Evolutionary conservation across 2,888 invertebrate genomes (phyloP).

Genomic region (Barypeithes pellucidus): DNA sequence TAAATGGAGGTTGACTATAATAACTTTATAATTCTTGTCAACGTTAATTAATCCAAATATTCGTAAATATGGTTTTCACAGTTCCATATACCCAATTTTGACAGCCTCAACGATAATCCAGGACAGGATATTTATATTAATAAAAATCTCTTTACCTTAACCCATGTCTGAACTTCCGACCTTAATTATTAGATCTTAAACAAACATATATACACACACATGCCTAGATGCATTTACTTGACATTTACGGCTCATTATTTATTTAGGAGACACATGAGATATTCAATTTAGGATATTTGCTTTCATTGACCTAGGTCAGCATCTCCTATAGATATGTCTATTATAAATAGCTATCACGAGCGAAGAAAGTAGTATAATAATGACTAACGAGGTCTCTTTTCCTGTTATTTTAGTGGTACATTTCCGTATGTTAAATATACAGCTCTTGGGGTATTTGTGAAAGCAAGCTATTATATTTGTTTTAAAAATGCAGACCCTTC

Average conservation of each 20-base stretch:
- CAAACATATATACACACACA: constrained; percentile 2
- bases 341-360: constrained; percentile 3
- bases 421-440: constrained; percentile 17
- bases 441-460: neutral
- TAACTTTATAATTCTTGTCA: no score
- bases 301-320: constrained; percentile 22
- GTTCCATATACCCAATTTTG: neutral
- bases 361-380: constrained; percentile 10
- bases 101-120: neutral
- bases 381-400: constrained; percentile 29
- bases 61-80: no score
- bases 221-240: constrained; percentile 5
- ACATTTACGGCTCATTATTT: constrained; percentile 24
- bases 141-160: constrained; percentile 9
- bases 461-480: neutral
- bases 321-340: constrained; percentile 1
- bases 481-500: neutral
- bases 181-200: constrained; percentile 19
- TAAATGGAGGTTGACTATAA: no score
- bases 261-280: constrained; percentile 7
- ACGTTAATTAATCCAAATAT: no score
- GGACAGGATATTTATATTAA: neutral
- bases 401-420: constrained; percentile 20
- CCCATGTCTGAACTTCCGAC: constrained; percentile 20
- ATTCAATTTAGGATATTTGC: constrained; percentile 19